These are phyloP conservation scores for Carterocephalus palaemon DNA, from an alignment of 2,888 invertebrate species.

Conservation along the genomic window DNA sequence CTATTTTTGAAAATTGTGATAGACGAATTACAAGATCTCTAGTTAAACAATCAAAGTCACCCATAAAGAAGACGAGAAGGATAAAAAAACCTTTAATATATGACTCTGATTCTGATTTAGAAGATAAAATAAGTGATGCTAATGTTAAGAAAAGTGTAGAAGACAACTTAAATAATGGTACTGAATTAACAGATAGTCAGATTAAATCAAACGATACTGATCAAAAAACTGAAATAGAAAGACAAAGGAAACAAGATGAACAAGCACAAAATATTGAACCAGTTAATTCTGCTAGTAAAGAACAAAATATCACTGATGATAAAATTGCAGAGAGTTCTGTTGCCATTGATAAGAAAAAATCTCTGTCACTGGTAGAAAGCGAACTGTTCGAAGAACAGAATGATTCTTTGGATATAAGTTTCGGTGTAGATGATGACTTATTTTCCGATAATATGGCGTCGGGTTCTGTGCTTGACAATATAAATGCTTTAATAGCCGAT, in stretches of 20 bases:
- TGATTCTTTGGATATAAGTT: slow-evolving; percentile 39
- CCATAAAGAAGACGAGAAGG: slow-evolving; percentile 36
- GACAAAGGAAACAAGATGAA: background rate
- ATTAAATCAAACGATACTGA: slow-evolving; percentile 3
- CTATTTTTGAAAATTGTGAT: slow-evolving; percentile 25
- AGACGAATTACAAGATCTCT: slow-evolving; percentile 45
- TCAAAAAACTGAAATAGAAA: slow-evolving; percentile 7
- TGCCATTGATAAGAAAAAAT: background rate
- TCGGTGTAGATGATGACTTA: slow-evolving; percentile 57
- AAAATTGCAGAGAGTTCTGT: no score
- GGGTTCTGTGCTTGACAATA: slow-evolving; percentile 59
- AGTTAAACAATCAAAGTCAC: slow-evolving; percentile 14
- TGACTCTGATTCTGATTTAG: slow-evolving; percentile 52
- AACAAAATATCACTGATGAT: no score
- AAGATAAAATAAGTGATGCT: slow-evolving; percentile 27
- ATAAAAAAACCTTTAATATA: slow-evolving; percentile 41
- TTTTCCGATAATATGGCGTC: slow-evolving; percentile 57
- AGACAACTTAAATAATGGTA: slow-evolving; percentile 7
- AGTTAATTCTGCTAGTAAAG: no score
- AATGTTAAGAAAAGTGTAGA: slow-evolving; percentile 6
- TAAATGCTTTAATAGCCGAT: slow-evolving; percentile 60
- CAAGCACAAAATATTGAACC: background rate
- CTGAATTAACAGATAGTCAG: no score
- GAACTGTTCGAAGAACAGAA: slow-evolving; percentile 8
- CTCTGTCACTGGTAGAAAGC: background rate